Conservation (phyloP, 2,113 vertebrate species). For the human (Homo sapiens) region GRCh38 chr21:41740501-41741000, state of each 20-base stretch:
- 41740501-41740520: background rate
- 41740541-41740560: background rate
- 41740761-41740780: background rate
- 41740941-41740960: slow-evolving; percentile 85
- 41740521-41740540: background rate
- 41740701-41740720: background rate
- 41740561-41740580: background rate
- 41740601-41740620: accelerated
- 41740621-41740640: background rate
- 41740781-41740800: background rate
- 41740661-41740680: accelerated
- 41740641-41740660: accelerated
- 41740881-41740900: slow-evolving; percentile 72
- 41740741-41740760: background rate
- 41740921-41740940: slow-evolving; percentile 85
- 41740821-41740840: slow-evolving; percentile 37
- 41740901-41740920: slow-evolving; percentile 77
- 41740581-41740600: background rate
- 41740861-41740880: background rate
- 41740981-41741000: slow-evolving; percentile 87
- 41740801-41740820: background rate
- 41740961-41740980: slow-evolving; percentile 88
- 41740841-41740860: slow-evolving; percentile 79
- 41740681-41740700: accelerated
- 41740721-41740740: background rate